These are phyloP conservation scores for Myopa tessellatipennis DNA, from an alignment of 2,888 invertebrate species.

Conservation along the genomic window DNA sequence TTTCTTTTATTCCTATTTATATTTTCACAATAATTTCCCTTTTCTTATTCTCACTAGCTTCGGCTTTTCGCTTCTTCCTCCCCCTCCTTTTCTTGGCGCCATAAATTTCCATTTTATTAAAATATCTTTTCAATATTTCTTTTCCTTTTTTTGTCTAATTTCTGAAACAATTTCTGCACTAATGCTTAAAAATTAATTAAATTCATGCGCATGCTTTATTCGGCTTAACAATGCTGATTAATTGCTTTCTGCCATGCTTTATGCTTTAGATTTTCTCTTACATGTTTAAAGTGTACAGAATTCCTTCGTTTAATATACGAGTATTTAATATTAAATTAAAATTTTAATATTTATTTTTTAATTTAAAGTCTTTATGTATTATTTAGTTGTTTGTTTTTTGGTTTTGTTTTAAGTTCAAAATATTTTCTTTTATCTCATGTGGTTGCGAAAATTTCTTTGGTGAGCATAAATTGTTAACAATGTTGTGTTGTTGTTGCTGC, in stretches of 20 bases:
- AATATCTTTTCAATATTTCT: background rate
- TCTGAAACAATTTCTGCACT: slow-evolving; percentile 27
- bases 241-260: slow-evolving; percentile 3
- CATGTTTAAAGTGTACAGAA: background rate
- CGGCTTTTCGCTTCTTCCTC: background rate
- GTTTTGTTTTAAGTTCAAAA: background rate
- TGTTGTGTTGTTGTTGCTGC: background rate
- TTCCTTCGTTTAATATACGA: background rate
- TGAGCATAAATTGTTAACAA: background rate
- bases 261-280: background rate
- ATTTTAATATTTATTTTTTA: slow-evolving; percentile 1
- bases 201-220: slow-evolving; percentile 13
- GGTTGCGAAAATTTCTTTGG: background rate
- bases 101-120: background rate
- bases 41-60: slow-evolving; percentile 34
- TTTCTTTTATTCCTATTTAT: background rate
- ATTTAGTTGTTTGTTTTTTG: background rate
- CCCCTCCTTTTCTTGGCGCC: background rate
- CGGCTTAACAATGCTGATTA: background rate
- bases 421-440: background rate
- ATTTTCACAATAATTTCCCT: slow-evolving; percentile 26
- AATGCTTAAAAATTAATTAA: slow-evolving; percentile 35
- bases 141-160: slow-evolving; percentile 6
- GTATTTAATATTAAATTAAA: background rate
- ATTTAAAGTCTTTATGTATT: slow-evolving; percentile 17